Evolutionary conservation across 2,797 vertebrate species (phyloP).

Genomic region (Molossus alvarezi): DNA sequence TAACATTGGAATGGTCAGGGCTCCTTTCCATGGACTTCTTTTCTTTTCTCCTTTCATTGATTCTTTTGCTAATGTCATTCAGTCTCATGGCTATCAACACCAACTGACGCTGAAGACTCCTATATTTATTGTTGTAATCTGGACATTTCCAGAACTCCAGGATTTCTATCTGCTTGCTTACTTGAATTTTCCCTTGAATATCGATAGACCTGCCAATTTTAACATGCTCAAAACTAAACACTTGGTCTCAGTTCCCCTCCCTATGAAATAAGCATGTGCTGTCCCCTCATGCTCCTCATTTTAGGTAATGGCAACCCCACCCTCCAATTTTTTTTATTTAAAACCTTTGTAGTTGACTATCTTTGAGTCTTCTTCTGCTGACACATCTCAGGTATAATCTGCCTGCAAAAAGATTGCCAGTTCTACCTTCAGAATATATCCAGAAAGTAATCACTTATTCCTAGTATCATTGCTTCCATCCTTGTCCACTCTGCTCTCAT

Average conservation of each 20-base stretch:
- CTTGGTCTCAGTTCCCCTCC: background rate
- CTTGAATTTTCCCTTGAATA: background rate
- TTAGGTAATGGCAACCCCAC: background rate
- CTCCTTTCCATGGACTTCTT: background rate
- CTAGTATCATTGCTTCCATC: background rate
- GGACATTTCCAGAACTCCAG: background rate
- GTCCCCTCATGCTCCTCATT: background rate
- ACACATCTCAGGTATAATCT: background rate
- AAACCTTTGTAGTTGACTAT: background rate
- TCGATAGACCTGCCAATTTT: background rate
- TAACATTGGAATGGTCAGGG: background rate
- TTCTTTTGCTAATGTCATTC: background rate
- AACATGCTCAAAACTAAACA: background rate
- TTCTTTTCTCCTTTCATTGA: background rate
- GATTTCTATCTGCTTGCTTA: background rate
- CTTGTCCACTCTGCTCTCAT: background rate
- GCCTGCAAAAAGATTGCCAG: background rate
- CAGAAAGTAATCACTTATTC: background rate
- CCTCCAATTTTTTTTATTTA: background rate
- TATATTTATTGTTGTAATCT: background rate
- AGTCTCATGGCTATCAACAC: background rate
- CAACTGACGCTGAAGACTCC: background rate
- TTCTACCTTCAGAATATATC: background rate
- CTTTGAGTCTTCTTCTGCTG: background rate
- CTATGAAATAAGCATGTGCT: background rate